Base-by-base conservation (phyloP, 2,888 invertebrate species). In the Netelia virgata region DNA sequence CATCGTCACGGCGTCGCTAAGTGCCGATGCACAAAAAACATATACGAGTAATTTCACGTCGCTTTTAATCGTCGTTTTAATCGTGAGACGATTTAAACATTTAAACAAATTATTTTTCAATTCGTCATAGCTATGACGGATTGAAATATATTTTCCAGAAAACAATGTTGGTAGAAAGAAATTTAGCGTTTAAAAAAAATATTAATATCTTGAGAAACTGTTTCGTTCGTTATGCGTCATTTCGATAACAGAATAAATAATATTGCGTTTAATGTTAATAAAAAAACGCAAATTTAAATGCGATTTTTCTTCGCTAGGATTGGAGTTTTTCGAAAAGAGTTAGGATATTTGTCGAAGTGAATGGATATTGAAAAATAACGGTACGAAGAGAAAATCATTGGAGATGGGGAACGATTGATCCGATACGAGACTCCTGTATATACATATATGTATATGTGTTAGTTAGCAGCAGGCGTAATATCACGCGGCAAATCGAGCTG, bases 401-500 rank as follows among this genome's bases (percentile, higher is more conserved):
- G 53, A 53, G n/a, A 53, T 36, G 36, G 36, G 6, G 3, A 53
- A 53, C 28, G 69, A 20, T 59, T 11, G 23, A 23, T 59, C 59
- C 59, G 23, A 64, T 43, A 41, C 1, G 23, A 11, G 3, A 14
- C 41, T 16, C 16, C 23, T 5, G 10, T 36, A 57, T 57, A 57
- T 18, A 57, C n/a, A 57, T 69, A 57, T 57, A 9, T 47, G 14
- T 16, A 28, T 20, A 41, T 28, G 16, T 63, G 23, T 41, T 55
- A 41, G 36, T 69, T 53, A 63, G 68, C 55, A 59, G 43, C 55
- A 18, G 23, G 55, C 69, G 57, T 41, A 47, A 55, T 70, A 64
- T 76, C 61, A 76, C 23, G 41, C 28, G 36, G 61, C 68, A 63
- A 61, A 61, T 55, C 53, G 68, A 64, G 23, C 47, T 16, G 47